Base-by-base conservation (phyloP, 2,888 invertebrate genomes). In the Stenchaetothrips biformis region DNA sequence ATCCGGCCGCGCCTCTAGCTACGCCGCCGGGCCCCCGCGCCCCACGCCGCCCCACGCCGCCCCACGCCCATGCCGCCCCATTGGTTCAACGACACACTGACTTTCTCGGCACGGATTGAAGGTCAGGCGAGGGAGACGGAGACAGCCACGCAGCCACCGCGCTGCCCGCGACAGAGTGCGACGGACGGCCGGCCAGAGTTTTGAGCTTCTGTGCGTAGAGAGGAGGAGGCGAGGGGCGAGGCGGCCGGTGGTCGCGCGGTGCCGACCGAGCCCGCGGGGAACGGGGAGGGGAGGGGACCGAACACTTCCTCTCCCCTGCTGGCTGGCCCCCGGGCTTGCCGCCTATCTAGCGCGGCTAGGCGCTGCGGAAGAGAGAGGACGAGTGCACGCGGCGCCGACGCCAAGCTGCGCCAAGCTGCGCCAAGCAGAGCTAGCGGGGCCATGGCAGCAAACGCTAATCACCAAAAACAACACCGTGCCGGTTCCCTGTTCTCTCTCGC, bases 1-100 rank as follows among this genome's bases (percentile, higher is more conserved):
- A 27, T n/a, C 27, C 74, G 37, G 48, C 47, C 37, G 59, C 81
- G 25, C 77, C 7, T 18, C n/a, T 37, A 37, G 53, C 49, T n/a
- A 16, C 48, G 13, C 49, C 80, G 79, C 80, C 81, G 78, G 78
- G 67, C 77, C 62, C 78, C 62, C 80, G 80, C 79, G 81, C 79
- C 74, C 81, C 80, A 78, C 81, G 48, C 80, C 79, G 59, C 79
- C 49, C 47, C 18, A 7, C 67, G n/a, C 21, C 37, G 37, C n/a
- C 21, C 67, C 67, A 3, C n/a, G n/a, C 67, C 67, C 67, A n/a
- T 83, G n/a, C 67, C 67, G 67, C 67, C 67, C 21, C 67, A 67
- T 74, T 74, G 67, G 67, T 74, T 74, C 83, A 83, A 83, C 83
- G 83, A 83, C 83, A 83, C 81, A 83, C 82, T 83, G 83, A 83